A percentile compares a stretch with the other conserved stretches of the same genome.
Conservation (phyloP, 2,113 vertebrate species). For the Neodon shergylaensis region DNA sequence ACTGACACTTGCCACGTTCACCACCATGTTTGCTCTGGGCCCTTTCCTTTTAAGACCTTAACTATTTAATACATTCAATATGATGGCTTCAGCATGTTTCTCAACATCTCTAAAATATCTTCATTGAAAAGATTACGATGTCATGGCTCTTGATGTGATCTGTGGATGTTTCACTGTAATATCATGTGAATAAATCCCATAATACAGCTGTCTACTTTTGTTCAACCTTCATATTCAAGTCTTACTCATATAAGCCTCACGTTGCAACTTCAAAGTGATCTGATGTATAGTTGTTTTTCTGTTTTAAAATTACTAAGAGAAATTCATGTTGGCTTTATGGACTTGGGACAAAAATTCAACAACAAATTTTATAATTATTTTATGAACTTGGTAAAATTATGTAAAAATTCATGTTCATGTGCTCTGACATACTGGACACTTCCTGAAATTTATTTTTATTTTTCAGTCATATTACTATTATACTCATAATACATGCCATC, state of each 20-base stretch:
- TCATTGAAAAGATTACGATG: neutral
- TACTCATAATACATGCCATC: neutral
- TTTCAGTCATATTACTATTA: neutral
- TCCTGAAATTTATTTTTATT: neutral
- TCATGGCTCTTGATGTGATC: neutral
- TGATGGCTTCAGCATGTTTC: neutral
- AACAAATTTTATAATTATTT: slow-evolving; percentile 1
- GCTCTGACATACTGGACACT: neutral
- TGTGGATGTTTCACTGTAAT: neutral
- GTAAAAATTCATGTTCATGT: neutral
- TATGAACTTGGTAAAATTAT: neutral
- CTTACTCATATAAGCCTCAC: neutral
- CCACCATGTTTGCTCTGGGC: neutral
- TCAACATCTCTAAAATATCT: neutral
- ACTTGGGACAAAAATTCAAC: neutral
- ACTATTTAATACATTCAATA: neutral
- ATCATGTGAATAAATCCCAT: neutral
- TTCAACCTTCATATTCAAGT: neutral
- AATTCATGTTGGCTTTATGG: neutral
- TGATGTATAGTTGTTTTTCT: neutral
- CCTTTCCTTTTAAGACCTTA: neutral
- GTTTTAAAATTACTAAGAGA: neutral
- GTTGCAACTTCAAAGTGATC: neutral
- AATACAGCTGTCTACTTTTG: neutral
- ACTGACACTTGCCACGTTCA: neutral